Conservation (phyloP, 2,113 vertebrate genomes). For the Mus spicilegus region DNA sequence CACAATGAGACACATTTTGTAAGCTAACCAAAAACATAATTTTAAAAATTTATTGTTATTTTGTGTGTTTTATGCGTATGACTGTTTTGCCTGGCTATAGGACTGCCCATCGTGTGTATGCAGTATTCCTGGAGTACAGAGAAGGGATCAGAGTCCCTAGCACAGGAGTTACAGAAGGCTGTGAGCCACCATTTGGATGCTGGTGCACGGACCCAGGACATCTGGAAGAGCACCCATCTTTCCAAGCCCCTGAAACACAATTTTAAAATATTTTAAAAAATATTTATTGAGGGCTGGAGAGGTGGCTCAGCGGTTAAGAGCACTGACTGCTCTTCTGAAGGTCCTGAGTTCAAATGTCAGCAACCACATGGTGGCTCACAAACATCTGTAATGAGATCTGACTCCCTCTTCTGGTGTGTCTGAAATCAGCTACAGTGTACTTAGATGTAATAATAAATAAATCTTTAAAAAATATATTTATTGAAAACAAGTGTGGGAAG, state of each 20-base stretch:
- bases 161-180: neutral
- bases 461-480: neutral
- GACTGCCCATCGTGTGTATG: neutral
- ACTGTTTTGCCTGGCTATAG: neutral
- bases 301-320: too few relatives aligned
- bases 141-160: neutral
- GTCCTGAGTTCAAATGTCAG: too few relatives aligned
- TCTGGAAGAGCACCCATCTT: neutral
- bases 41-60: neutral
- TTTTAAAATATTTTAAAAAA: neutral
- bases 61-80: neutral
- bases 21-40: neutral
- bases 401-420: too few relatives aligned
- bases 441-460: too few relatives aligned
- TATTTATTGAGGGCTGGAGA: neutral
- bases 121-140: neutral
- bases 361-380: too few relatives aligned
- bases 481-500: neutral
- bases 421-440: too few relatives aligned
- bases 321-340: too few relatives aligned
- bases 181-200: neutral
- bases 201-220: neutral
- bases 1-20: neutral
- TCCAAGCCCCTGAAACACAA: neutral
- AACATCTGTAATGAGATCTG: too few relatives aligned